Evolutionary conservation across 2,113 vertebrate genomes (phyloP).

Genomic region (Mus musculus): DNA sequence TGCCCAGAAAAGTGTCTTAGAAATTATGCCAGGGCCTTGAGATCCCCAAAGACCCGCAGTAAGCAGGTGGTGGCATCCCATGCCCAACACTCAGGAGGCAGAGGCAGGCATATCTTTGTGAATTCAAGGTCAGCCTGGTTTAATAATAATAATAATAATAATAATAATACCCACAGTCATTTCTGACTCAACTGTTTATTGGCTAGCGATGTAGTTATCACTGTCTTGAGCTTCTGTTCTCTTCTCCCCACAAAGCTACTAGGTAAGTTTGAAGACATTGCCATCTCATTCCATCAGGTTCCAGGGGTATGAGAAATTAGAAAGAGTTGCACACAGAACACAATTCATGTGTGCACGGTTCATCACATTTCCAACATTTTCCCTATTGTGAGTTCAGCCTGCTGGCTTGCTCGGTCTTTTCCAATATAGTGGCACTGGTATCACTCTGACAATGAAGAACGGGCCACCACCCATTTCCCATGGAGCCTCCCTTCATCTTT

Average conservation of each 20-base stretch:
- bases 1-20: neutral
- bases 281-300: neutral
- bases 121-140: neutral
- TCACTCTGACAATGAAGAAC: constrained; percentile 39
- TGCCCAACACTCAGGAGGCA: neutral
- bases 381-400: neutral
- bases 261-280: neutral
- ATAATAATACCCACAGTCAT: neutral
- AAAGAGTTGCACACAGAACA: neutral
- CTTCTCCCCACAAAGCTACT: neutral
- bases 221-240: neutral
- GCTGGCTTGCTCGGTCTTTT: neutral
- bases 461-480: constrained; percentile 22
- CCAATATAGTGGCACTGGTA: neutral
- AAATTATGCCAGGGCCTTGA: neutral
- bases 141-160: neutral
- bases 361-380: neutral
- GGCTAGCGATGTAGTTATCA: neutral
- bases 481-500: constrained; percentile 12
- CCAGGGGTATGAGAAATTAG: neutral
- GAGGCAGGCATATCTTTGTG: neutral
- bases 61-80: fast-evolving
- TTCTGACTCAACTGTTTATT: neutral
- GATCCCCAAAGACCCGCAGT: neutral
- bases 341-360: neutral